Evolutionary conservation across 2,797 vertebrate genomes (phyloP).

Genomic region (Lepidocolaptes lacrymiger): DNA sequence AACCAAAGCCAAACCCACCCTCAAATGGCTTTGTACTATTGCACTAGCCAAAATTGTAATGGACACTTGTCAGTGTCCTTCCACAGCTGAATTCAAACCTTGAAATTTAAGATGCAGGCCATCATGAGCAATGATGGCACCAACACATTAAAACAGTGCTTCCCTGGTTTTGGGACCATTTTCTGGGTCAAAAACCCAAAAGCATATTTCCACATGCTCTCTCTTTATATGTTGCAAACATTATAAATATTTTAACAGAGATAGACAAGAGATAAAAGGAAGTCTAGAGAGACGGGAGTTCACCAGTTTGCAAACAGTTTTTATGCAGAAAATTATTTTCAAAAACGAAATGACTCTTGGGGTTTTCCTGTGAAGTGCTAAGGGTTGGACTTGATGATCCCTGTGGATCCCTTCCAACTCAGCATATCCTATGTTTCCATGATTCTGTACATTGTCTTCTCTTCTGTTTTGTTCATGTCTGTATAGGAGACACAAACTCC

Average conservation of each 20-base stretch:
- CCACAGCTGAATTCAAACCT: neutral
- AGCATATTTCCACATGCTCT: neutral
- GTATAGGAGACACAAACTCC: neutral
- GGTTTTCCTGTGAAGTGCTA: neutral
- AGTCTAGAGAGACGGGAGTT: neutral
- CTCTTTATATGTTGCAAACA: neutral
- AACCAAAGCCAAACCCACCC: neutral
- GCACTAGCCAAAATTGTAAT: neutral
- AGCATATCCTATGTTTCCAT: neutral
- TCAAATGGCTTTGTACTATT: neutral
- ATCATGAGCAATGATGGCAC: neutral
- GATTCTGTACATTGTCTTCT: neutral
- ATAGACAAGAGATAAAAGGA: neutral
- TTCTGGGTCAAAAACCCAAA: neutral
- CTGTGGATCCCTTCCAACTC: neutral
- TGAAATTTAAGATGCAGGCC: neutral
- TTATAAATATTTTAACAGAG: neutral
- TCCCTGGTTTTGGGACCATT: neutral
- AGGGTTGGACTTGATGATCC: fast-evolving
- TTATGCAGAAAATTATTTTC: neutral
- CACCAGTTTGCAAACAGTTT: neutral
- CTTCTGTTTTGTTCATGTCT: neutral
- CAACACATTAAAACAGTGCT: neutral
- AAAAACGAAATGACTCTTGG: neutral
- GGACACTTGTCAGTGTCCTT: neutral